Evolutionary conservation across 2,113 vertebrate genomes (phyloP).

Genomic region (Cyprinodon variegatus): DNA sequence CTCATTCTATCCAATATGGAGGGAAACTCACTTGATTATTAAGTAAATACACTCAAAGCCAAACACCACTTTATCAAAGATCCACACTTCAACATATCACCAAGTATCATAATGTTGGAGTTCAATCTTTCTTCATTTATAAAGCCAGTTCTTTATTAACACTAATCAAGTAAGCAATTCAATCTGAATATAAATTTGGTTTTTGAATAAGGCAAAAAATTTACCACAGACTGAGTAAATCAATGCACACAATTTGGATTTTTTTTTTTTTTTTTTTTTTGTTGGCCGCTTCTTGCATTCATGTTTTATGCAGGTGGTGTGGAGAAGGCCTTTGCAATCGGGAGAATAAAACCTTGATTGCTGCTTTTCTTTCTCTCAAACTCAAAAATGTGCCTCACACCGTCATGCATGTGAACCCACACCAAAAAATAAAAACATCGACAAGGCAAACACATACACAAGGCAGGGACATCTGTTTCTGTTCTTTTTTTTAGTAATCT

Average conservation of each 20-base stretch:
- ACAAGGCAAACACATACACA: neutral
- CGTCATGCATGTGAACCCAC: neutral
- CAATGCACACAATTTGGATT: neutral
- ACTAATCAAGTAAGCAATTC: neutral
- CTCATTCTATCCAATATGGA: neutral
- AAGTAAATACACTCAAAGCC: neutral
- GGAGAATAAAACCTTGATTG: neutral
- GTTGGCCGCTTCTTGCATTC: neutral
- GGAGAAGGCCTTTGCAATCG: neutral
- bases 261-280: neutral
- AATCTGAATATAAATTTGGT: constrained; percentile 2
- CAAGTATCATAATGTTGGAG: neutral
- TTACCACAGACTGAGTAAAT: neutral
- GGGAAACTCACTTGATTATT: neutral
- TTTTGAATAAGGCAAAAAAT: constrained; percentile 7
- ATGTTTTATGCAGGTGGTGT: neutral
- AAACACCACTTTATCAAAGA: neutral
- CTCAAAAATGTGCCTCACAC: constrained; percentile 11
- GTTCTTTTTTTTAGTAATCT: neutral
- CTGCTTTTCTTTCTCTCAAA: constrained; percentile 20
- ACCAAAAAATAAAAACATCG: neutral
- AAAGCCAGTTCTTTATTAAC: neutral
- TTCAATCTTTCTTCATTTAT: neutral
- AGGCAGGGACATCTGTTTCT: neutral
- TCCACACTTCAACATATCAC: neutral